Evolutionary conservation across 2,888 invertebrate genomes (phyloP).

Genomic region (Apotomis turbidana): DNA sequence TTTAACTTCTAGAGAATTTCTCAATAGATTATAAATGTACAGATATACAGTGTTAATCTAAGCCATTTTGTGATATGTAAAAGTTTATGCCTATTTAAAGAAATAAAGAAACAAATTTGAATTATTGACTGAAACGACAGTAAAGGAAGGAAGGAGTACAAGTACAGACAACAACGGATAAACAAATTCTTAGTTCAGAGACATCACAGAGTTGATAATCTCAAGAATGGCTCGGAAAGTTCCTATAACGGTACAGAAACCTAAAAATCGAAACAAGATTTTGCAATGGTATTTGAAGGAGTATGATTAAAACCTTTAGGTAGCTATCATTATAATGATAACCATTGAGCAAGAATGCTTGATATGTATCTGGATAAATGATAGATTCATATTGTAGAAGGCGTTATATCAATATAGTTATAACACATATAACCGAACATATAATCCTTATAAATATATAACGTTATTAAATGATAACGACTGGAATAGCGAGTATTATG

Average conservation of each 20-base stretch:
- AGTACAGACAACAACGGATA: background rate
- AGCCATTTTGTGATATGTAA: background rate
- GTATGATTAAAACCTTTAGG: background rate
- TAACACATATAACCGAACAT: background rate
- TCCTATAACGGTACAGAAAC: background rate
- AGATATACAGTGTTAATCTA: background rate
- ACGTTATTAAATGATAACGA: background rate
- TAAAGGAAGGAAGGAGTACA: background rate
- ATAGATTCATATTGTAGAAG: background rate
- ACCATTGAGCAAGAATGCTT: background rate
- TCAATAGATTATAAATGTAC: slow-evolving; percentile 11
- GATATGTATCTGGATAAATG: background rate
- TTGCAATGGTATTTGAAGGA: background rate
- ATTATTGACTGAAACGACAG: background rate
- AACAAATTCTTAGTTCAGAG: background rate
- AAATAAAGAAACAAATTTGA: background rate
- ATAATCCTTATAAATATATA: background rate
- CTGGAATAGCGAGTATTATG: slow-evolving; percentile 14
- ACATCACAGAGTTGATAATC: background rate
- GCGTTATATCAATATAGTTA: background rate
- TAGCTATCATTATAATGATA: background rate
- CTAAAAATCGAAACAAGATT: background rate
- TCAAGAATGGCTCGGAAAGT: slow-evolving; percentile 3
- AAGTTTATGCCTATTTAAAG: background rate
- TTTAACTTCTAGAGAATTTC: slow-evolving; percentile 9